Evolutionary conservation across 2,113 vertebrate species (phyloP).

Genomic region (Takifugu flavidus): DNA sequence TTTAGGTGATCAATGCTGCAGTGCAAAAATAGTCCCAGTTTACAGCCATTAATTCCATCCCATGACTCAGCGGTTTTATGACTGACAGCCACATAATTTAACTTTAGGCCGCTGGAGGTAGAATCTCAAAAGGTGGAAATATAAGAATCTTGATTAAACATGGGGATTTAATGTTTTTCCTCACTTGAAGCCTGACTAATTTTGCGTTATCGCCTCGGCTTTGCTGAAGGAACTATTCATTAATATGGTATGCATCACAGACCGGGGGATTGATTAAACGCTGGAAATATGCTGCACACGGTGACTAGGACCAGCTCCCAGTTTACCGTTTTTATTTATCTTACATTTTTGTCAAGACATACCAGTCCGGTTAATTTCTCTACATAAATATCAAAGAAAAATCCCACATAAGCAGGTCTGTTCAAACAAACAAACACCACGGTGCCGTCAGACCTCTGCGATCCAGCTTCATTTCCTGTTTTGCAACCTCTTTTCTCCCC

Average conservation of each 20-base stretch:
- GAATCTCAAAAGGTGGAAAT: constrained; percentile 29
- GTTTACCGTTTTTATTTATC: too few relatives aligned
- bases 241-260: constrained; percentile 49
- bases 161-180: constrained; percentile 43
- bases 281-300: constrained; percentile 46
- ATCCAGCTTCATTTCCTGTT: constrained; percentile 44
- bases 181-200: constrained; percentile 45
- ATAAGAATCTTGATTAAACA: constrained; percentile 21
- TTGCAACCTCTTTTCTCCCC: constrained; percentile 31
- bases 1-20: background rate
- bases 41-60: constrained; percentile 15
- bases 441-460: constrained; percentile 26
- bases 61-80: constrained; percentile 40
- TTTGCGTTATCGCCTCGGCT: constrained; percentile 52
- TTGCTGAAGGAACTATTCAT: constrained; percentile 48
- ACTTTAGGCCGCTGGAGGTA: constrained; percentile 14
- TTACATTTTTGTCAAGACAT: too few relatives aligned
- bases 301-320: constrained; percentile 38
- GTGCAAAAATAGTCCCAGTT: background rate
- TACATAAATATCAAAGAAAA: too few relatives aligned
- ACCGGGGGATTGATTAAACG: constrained; percentile 39
- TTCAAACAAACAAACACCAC: constrained; percentile 35
- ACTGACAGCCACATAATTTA: constrained; percentile 41
- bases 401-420: too few relatives aligned
- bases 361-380: too few relatives aligned